Percentiles rank a stretch among this genome's conserved stretches.
These are phyloP conservation scores for Nematolebias whitei DNA, from an alignment of 2,113 vertebrate species.

Conservation along the genomic window DNA sequence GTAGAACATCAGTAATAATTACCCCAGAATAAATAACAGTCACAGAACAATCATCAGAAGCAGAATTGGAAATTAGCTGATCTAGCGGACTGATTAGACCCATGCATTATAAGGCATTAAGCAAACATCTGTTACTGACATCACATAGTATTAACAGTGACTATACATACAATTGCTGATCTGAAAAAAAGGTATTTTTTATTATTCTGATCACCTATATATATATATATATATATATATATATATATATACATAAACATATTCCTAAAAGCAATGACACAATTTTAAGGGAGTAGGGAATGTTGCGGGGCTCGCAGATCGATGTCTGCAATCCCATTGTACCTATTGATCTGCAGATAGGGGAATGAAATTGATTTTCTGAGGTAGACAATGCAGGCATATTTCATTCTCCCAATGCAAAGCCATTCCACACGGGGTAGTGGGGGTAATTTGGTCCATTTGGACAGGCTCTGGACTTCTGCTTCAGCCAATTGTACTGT, in stretches of 20 bases:
- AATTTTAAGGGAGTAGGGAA: constrained; percentile 65
- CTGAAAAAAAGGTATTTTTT: constrained; percentile 54
- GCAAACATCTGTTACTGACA: constrained; percentile 77
- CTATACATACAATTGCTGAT: constrained; percentile 74
- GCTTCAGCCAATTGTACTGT: constrained; percentile 56
- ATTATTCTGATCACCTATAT: constrained; percentile 2
- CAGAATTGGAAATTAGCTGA: constrained; percentile 64
- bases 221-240: too few relatives aligned
- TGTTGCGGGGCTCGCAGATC: constrained; percentile 58
- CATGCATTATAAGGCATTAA: constrained; percentile 82
- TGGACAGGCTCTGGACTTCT: constrained; percentile 59
- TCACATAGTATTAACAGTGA: constrained; percentile 73
- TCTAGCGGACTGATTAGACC: constrained; percentile 69
- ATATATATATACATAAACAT: constrained; percentile 9
- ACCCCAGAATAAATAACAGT: constrained; percentile 81
- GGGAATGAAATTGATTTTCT: constrained; percentile 81
- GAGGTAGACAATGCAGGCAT: constrained; percentile 85
- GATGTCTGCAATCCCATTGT: constrained; percentile 78
- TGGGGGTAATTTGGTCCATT: constrained; percentile 70
- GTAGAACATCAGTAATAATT: constrained; percentile 66
- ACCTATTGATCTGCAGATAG: constrained; percentile 81
- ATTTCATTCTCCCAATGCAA: constrained; percentile 78
- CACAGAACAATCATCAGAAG: constrained; percentile 76
- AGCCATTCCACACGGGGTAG: constrained; percentile 60
- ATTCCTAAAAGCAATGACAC: constrained; percentile 52